These are phyloP conservation scores for Lepidurus arcticus DNA, from an alignment of 1,140 invertebrate genomes.

Conservation along the genomic window DNA sequence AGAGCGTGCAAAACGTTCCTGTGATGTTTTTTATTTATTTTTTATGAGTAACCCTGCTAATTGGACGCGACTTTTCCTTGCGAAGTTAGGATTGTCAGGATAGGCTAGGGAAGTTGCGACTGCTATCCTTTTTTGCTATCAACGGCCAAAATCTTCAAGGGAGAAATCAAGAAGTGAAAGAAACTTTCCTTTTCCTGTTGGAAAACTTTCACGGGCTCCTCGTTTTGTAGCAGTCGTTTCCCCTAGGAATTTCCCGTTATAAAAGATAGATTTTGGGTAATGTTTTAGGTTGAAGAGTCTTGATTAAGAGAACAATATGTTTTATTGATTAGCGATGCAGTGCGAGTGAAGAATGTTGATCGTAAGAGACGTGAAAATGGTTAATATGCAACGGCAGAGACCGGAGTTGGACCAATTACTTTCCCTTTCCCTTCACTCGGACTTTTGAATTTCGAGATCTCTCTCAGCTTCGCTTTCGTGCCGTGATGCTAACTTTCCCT, in stretches of 20 bases:
- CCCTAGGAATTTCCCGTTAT: neutral
- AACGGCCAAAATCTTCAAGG: neutral
- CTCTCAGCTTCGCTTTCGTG: neutral
- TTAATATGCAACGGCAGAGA: neutral
- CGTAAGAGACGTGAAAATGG: neutral
- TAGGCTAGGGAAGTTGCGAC: neutral
- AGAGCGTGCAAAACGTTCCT: neutral
- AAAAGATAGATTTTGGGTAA: neutral
- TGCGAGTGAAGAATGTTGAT: neutral
- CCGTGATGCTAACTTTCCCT: neutral
- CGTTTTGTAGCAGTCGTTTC: neutral
- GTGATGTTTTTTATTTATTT: neutral
- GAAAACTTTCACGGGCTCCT: neutral
- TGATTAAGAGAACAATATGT: neutral
- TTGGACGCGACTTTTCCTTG: too few species aligned
- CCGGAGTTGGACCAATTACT: neutral
- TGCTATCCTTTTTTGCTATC: too few species aligned
- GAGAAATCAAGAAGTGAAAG: neutral
- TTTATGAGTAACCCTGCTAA: too few species aligned
- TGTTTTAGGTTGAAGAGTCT: neutral
- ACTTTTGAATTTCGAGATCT: neutral
- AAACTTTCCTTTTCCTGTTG: conserved; percentile 4
- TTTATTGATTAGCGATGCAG: neutral
- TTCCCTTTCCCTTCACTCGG: neutral
- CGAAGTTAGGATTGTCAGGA: too few species aligned